Base-by-base conservation (phyloP, 1,140 invertebrate species). In the Pogonomyrmex barbatus region DNA sequence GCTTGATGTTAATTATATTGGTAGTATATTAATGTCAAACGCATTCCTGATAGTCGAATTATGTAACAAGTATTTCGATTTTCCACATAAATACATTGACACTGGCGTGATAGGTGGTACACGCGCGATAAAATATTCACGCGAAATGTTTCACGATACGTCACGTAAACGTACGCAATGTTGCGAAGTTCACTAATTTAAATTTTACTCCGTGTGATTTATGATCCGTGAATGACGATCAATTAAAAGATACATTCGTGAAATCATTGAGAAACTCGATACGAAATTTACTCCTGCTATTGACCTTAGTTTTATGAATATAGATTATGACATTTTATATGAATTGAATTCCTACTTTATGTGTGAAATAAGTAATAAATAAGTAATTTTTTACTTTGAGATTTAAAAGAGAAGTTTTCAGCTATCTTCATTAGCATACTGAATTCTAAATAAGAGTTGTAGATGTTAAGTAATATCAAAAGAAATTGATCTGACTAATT, bases 191-290 rank as follows among this genome's bases (percentile, higher is more conserved):
- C 36, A 30, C 39, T 39, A 30, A 24, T 14, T 12, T 67, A 42
- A 50, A 30, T 70, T 70, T 70, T 70, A 70, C 36, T 8, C 56
- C 24, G 24, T 54, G 36, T 54, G 36, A 81, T 70, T 78, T 56
- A 33, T 33, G 50, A 33, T 78, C 14, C 58, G 42, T 24, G 47
- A 68, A 14, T 68, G 42, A 68, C 39, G 24, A 6, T 79, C 45
- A 47, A 54, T 68, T 68, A 17, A 6, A 56, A 30, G 63, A 81
- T 68, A 30, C n/a, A 52, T 6, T 52, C 30, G 24, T 14, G 65
- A 4, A 68, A 54, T 81, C 78, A 65, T 81, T 39, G 45, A 24
- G 65, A 70, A 70, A 24, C 24, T 24, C 24, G 24, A 24, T 24
- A 24, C 24, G 24, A 24, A 24, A 24, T 24, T 0, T 24, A 24